Percentiles rank a stretch among this genome's conserved stretches.
Conservation (phyloP, 2,888 invertebrate genomes). For the Tenthredo amoena region DNA sequence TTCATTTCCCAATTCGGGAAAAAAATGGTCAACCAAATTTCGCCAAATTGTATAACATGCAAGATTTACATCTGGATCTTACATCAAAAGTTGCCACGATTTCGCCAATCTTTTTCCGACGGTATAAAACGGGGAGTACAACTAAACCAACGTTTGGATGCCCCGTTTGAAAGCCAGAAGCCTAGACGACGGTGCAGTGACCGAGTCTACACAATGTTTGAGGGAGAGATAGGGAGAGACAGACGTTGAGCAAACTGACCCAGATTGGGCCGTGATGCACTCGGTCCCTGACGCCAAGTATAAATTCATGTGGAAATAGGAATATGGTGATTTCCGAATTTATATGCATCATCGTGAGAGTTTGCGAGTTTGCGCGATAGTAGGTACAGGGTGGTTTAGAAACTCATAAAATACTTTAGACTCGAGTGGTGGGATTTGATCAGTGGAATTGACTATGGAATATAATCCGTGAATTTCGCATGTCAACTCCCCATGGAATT, state of each 20-base stretch:
- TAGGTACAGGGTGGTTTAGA: background rate
- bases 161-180: no score
- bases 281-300: conserved; percentile 49
- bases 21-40: background rate
- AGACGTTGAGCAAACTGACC: conserved; percentile 73
- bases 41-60: no score
- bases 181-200: conserved; percentile 39
- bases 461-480: background rate
- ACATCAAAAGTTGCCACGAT: no score
- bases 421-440: background rate
- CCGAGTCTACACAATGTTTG: conserved; percentile 33
- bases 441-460: background rate
- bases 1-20: background rate
- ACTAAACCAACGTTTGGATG: no score
- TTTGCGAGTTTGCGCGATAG: background rate
- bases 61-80: no score
- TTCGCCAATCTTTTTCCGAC: no score
- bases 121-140: no score
- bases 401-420: background rate
- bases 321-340: conserved; percentile 46
- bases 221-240: conserved; percentile 53
- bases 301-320: conserved; percentile 47
- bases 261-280: conserved; percentile 72
- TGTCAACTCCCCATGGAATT: background rate
- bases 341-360: conserved; percentile 34